Percentiles rank a stretch among this genome's conserved stretches.
phyloP scores from a whole-genome alignment of 2,888 invertebrate genomes.

The Electrophaes corylata region DNA sequence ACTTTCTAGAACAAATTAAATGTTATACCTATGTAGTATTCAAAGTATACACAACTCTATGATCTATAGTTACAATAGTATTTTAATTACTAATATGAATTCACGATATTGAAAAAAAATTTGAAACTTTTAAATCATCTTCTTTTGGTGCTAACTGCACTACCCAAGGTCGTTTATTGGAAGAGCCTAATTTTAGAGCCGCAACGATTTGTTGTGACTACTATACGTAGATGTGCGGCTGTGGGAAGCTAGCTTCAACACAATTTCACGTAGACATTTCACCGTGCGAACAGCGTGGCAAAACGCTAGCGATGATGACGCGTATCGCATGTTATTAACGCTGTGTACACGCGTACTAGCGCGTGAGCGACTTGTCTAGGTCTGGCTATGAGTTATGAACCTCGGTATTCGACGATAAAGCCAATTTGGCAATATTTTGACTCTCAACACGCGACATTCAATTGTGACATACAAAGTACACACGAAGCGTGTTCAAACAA shows the following conservation, averaged over 20 bases:
- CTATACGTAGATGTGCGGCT: not conserved
- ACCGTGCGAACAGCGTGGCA: not conserved
- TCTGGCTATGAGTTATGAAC: slow-evolving; percentile 1
- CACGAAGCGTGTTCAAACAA: no score
- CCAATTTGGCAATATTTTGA: not conserved
- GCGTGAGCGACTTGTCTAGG: not conserved
- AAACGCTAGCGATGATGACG: not conserved
- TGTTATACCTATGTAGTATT: no score
- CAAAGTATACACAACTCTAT: no score
- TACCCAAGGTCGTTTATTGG: no score
- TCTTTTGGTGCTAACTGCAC: no score
- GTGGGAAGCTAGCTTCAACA: not conserved
- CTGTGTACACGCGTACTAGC: not conserved
- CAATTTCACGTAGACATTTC: not conserved
- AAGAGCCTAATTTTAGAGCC: not conserved
- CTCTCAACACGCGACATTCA: no score
- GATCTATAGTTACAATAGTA: no score
- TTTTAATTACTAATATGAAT: no score
- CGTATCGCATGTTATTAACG: not conserved
- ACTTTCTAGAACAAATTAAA: no score
- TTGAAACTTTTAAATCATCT: no score
- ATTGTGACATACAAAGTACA: no score
- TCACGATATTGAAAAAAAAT: no score
- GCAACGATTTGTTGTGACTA: not conserved
- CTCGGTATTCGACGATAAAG: not conserved